Percentiles rank a stretch among this genome's conserved stretches.
These are phyloP conservation scores for Trypoxylon attenuatum DNA, from an alignment of 2,888 invertebrate species.

Conservation along the genomic window DNA sequence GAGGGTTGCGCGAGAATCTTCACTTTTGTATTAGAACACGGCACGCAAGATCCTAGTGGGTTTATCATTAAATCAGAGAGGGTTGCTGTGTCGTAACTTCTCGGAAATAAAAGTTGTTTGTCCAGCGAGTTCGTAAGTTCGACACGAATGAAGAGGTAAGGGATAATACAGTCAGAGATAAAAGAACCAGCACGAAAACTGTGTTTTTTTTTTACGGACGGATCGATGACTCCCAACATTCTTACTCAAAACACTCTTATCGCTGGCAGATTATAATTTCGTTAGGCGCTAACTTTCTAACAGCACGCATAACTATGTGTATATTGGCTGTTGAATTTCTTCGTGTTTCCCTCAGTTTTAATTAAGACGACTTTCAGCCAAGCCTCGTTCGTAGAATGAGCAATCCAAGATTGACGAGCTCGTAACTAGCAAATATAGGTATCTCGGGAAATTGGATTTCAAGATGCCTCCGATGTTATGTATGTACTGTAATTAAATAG, in stretches of 20 bases:
- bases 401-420: constrained; percentile 30
- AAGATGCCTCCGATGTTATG: constrained; percentile 13
- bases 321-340: not conserved
- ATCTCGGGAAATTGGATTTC: constrained; percentile 34
- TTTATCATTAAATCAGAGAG: constrained; percentile 43
- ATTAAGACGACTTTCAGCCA: constrained; percentile 34
- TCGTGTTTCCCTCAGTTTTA: constrained; percentile 39
- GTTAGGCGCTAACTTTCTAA: not conserved
- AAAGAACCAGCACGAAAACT: not conserved
- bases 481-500: constrained; percentile 22
- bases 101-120: constrained; percentile 32
- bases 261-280: too few species aligned
- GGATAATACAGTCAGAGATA: constrained; percentile 15
- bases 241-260: too few species aligned
- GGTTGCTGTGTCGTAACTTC: constrained; percentile 31
- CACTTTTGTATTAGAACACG: constrained; percentile 7
- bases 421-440: constrained; percentile 12
- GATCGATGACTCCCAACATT: constrained; percentile 43
- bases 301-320: not conserved
- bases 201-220: not conserved
- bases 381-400: constrained; percentile 27
- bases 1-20: not conserved
- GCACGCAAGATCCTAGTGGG: constrained; percentile 22
- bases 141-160: constrained; percentile 5
- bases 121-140: constrained; percentile 9